phyloP scores from a whole-genome alignment of 2,888 invertebrate genomes.

The Microchrysa polita region DNA sequence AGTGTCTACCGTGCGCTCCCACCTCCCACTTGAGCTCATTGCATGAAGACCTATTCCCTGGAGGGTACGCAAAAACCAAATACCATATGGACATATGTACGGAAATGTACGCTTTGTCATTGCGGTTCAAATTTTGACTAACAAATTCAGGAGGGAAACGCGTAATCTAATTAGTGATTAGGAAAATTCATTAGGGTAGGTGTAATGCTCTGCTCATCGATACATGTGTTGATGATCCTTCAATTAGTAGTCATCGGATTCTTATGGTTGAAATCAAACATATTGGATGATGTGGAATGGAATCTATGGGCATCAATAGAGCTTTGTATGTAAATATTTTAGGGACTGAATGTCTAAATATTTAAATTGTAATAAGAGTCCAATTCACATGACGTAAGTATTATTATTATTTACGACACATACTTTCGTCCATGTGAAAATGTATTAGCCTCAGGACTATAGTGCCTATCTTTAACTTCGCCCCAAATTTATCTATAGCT shows the following conservation, averaged over 20 bases:
- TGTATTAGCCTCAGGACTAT: too few relatives aligned
- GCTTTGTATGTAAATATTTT: too few relatives aligned
- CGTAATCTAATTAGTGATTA: constrained; percentile 37
- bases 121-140: neutral
- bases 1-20: constrained; percentile 5
- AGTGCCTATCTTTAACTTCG: too few relatives aligned
- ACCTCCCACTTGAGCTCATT: neutral
- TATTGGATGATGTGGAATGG: too few relatives aligned
- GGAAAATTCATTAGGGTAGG: neutral
- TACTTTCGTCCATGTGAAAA: too few relatives aligned
- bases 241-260: neutral
- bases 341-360: too few relatives aligned
- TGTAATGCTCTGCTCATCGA: neutral
- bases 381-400: too few relatives aligned
- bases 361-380: too few relatives aligned
- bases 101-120: neutral
- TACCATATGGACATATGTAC: neutral
- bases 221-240: constrained; percentile 8
- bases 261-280: too few relatives aligned
- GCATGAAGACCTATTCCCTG: neutral
- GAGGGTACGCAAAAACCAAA: neutral
- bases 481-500: too few relatives aligned
- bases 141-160: neutral
- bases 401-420: too few relatives aligned
- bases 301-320: neutral